Evolutionary conservation across 2,797 vertebrate genomes (phyloP).

Genomic region (Sebastes matsubarae): DNA sequence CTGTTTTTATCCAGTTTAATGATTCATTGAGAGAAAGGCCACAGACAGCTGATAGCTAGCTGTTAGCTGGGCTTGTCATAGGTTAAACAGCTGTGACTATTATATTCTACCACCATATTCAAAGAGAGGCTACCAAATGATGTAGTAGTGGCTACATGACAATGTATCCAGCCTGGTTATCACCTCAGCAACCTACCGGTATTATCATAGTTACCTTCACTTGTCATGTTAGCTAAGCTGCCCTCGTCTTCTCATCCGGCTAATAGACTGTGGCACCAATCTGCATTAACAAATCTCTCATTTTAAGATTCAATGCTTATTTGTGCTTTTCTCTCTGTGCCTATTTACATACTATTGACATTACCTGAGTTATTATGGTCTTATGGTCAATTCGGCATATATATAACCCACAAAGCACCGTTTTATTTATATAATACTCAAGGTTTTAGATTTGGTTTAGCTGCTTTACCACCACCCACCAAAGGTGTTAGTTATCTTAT

Average conservation of each 20-base stretch:
- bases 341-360: background rate
- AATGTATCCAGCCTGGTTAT: background rate
- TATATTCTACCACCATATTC: background rate
- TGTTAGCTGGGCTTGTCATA: background rate
- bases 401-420: fast-evolving
- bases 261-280: background rate
- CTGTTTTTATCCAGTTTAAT: background rate
- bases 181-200: background rate
- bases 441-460: background rate
- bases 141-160: fast-evolving
- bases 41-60: conserved; percentile 28
- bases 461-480: conserved; percentile 14
- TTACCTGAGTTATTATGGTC: fast-evolving
- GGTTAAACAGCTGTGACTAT: background rate
- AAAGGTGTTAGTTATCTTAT: background rate
- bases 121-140: background rate
- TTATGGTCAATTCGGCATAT: background rate
- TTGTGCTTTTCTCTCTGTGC: fast-evolving
- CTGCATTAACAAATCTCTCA: background rate
- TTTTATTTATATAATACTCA: background rate
- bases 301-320: background rate
- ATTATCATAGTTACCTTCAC: conserved; percentile 41
- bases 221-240: conserved; percentile 12
- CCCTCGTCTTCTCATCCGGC: background rate
- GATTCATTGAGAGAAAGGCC: background rate